Evolutionary conservation across 2,113 vertebrate genomes (phyloP).

Genomic region (Genyomyrus donnyi): DNA sequence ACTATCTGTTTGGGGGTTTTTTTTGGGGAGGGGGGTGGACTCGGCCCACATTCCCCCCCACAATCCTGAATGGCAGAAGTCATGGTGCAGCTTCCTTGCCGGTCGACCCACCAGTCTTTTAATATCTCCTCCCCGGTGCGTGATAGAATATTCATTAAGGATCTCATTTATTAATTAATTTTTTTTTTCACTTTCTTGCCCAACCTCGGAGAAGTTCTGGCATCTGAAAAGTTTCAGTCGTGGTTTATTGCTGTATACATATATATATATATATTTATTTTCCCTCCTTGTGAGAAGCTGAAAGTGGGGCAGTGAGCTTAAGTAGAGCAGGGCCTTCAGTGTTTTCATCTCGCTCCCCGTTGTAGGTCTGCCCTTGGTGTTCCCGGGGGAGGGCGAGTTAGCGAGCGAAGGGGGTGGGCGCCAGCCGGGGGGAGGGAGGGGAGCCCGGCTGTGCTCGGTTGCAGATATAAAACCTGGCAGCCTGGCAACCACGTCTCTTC

Average conservation of each 20-base stretch:
- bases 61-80: background rate
- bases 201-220: slow-evolving; percentile 1
- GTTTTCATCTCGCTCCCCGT: background rate
- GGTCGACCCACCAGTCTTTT: background rate
- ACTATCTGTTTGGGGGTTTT: background rate
- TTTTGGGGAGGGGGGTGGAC: background rate
- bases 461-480: slow-evolving; percentile 36
- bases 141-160: slow-evolving; percentile 22
- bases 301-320: slow-evolving; percentile 17
- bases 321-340: background rate
- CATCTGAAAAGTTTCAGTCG: background rate
- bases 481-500: slow-evolving; percentile 29
- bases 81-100: background rate
- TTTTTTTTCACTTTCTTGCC: background rate
- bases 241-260: background rate
- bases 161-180: background rate
- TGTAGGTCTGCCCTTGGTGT: slow-evolving; percentile 1
- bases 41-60: background rate
- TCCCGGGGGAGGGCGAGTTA: background rate
- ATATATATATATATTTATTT: background rate
- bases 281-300: background rate
- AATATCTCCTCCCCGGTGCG: slow-evolving; percentile 8
- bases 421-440: background rate
- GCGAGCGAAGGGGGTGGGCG: background rate
- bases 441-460: slow-evolving; percentile 5